phyloP scores from a whole-genome alignment of 2,113 vertebrate genomes.

The Salvator merianae region DNA sequence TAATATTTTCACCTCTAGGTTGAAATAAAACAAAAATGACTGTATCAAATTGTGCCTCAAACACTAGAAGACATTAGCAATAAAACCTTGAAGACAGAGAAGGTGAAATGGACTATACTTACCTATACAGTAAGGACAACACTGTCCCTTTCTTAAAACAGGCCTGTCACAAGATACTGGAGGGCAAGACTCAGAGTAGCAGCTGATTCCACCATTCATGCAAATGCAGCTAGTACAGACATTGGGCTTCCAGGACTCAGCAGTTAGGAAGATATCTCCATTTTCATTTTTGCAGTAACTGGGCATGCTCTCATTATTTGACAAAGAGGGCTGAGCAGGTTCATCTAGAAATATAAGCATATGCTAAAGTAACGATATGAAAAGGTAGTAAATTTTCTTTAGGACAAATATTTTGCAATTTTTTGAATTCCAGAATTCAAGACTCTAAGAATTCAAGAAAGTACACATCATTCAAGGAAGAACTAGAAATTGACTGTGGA shows the following conservation, averaged over 20 bases:
- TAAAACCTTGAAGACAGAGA: neutral
- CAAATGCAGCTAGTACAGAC: constrained; percentile 90
- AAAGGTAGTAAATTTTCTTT: neutral
- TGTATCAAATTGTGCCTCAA: neutral
- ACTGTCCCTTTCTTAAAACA: constrained; percentile 88
- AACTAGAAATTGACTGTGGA: neutral
- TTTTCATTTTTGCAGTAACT: constrained; percentile 85
- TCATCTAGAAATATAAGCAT: constrained; percentile 77
- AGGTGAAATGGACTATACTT: constrained; percentile 43
- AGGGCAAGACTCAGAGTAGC: constrained; percentile 88
- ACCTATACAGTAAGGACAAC: constrained; percentile 92
- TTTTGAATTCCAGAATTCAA: neutral
- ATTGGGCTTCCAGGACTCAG: constrained; percentile 92
- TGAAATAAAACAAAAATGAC: neutral
- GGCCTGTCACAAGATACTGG: constrained; percentile 84
- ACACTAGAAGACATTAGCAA: neutral
- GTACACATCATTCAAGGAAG: constrained; percentile 1
- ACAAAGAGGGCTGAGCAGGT: constrained; percentile 74
- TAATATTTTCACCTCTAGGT: too few relatives aligned
- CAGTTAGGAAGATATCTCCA: constrained; percentile 89
- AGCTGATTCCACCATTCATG: constrained; percentile 83
- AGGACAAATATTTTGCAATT: neutral
- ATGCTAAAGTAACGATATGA: constrained; percentile 4
- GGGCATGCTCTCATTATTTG: constrained; percentile 84
- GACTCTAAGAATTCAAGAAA: too few relatives aligned